Conservation (phyloP, 2,797 vertebrate species). For the Cyclura pinguis region DNA sequence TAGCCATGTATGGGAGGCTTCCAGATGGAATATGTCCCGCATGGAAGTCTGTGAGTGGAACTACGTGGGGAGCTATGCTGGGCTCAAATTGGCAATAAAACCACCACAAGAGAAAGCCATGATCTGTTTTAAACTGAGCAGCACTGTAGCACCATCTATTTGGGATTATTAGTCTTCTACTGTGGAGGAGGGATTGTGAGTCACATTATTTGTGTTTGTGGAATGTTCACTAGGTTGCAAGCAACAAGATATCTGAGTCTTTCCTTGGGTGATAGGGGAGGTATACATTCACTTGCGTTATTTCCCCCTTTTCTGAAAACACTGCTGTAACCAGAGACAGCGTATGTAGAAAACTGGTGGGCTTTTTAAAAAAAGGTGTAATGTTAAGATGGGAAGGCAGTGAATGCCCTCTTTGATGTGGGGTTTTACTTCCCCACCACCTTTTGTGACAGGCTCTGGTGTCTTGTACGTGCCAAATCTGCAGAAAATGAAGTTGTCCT, state of each 20-base stretch:
- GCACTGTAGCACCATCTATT: not conserved
- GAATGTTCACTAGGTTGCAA: not conserved
- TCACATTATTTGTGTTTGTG: not conserved
- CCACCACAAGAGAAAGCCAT: not conserved
- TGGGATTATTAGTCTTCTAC: not conserved
- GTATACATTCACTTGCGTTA: not conserved
- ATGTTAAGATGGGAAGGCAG: not conserved
- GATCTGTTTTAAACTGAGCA: not conserved
- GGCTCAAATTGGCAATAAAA: not conserved
- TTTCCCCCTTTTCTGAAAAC: not conserved
- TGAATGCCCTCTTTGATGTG: not conserved
- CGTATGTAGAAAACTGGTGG: no score
- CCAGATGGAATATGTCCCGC: not conserved
- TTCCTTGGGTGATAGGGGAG: not conserved
- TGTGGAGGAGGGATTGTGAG: not conserved
- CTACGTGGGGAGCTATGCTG: not conserved
- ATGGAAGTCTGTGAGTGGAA: not conserved
- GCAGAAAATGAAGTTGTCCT: conserved; percentile 22
- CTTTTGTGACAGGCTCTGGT: not conserved
- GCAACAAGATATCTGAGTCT: not conserved
- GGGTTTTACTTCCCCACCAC: not conserved
- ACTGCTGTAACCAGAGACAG: not conserved
- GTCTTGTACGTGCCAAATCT: not conserved
- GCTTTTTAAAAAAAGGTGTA: not conserved
- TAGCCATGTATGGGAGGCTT: not conserved